Base-by-base conservation (phyloP, 2,888 invertebrate genomes). In the Priapulus caudatus region DNA sequence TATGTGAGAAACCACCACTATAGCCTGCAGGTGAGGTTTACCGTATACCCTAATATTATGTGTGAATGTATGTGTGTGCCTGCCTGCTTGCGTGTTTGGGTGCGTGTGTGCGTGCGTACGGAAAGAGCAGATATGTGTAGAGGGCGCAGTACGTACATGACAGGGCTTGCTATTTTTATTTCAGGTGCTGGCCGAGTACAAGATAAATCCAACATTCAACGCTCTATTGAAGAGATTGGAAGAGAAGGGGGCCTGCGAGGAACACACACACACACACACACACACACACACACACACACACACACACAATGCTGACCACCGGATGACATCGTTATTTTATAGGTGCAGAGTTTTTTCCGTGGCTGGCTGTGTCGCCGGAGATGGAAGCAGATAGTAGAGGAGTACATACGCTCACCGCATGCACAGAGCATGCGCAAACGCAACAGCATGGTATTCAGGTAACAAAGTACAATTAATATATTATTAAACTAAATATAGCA, bases 301-400 rank as follows among this genome's bases (percentile, higher is more conserved):
- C n/a, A n/a, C n/a, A n/a, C n/a, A n/a, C n/a, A n/a, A n/a, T n/a
- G n/a, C n/a, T n/a, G n/a, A n/a, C n/a, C n/a, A n/a, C n/a, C n/a
- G n/a, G n/a, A n/a, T n/a, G n/a, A n/a, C n/a, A n/a, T n/a, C n/a
- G n/a, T n/a, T 54, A 33, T n/a, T 10, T 33, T 33, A 10, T 21
- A 73, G 72, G 77, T 78, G 16, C 83, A 91, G 76, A 89, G 89
- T 67, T 90, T 91, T 74, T 90, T 91, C 74, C 79, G 90, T 3
- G 91, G 91, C 10, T 91, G 91, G 91, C 72, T 91, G 52, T 91
- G 90, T 68, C 78, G 91, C 10, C 76, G 90, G 4, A 77, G 90
- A 44, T 91, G 91, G 91, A 91, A 91, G 70, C 89, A 89, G 70
- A 91, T 91, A 52, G 90, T 91, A 18, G 89, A 90, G 63, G 86